Evolutionary conservation across 2,888 invertebrate genomes (phyloP), one percentile per base, ranked within the genome.

Genomic region (Troilus luridus): DNA sequence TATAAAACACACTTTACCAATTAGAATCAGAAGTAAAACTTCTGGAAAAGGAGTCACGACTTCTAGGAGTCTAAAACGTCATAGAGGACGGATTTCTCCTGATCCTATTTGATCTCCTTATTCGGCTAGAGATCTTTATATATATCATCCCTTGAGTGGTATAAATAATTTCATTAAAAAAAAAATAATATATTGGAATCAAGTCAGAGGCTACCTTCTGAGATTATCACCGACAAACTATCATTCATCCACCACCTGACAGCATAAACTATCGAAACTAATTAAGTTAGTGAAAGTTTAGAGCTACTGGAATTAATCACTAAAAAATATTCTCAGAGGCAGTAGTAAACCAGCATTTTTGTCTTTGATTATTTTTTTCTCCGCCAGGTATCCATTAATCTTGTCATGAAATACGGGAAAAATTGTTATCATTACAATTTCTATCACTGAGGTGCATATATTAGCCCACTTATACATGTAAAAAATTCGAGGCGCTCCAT

Each of bases 231-330:
- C 64, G 64, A 64, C 72, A 24, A 72, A 72, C 27, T 27, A 72
- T 27, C 72, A 72, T 72, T 72, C 72, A 77, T 77, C 41, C 14
- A 41, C 21, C 27, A 41, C 7, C 72, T 41, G 72, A 77, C 41
- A 77, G 27, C 19, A 77, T 77, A 77, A 77, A 77, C 27, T 77
- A 77, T 72, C 72, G 14, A 72, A 72, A 72, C 72, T 72, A 72
- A 72, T 72, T 72, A 27, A 27, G 17, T 27, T 3, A 77, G 72
- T 77, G 72, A 77, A 77, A 77, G 72, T 77, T 19, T 17, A 41
- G 41, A 41, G 8, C 41, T 41, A 2, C 72, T 77, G 41, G 41
- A 77, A 77, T 41, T 41, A 77, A 77, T 77, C 41, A 77, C 27
- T 17, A 7, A 41, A 24, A 77, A 17, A 77, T 41, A 41, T 77